Conservation (phyloP, 2,797 vertebrate species). For the Melanotaenia nigrans region DNA sequence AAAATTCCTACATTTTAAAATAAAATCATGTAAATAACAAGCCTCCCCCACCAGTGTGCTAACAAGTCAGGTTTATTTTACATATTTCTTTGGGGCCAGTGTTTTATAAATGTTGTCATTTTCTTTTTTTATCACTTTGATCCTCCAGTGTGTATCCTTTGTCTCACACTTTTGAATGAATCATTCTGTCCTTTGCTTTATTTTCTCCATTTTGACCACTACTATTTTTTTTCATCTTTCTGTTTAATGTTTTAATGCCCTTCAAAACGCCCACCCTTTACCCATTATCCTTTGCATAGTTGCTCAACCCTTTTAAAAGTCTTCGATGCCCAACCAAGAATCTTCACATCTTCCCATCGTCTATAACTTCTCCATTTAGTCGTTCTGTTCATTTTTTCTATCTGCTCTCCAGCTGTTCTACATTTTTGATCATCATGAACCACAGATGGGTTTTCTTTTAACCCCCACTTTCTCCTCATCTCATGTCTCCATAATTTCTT, state of each 20-base stretch:
- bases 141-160: not conserved
- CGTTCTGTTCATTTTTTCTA: slow-evolving; percentile 10
- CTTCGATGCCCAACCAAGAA: slow-evolving; percentile 44
- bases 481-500: slow-evolving; percentile 43
- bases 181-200: not conserved
- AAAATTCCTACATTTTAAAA: no score
- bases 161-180: not conserved
- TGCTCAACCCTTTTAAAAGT: slow-evolving; percentile 41
- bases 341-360: slow-evolving; percentile 3
- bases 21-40: not conserved
- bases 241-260: slow-evolving; percentile 14
- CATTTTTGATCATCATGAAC: slow-evolving; percentile 32
- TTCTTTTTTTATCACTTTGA: not conserved
- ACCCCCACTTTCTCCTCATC: slow-evolving; percentile 38
- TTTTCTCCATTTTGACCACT: slow-evolving; percentile 2
- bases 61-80: no score
- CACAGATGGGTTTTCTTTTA: slow-evolving; percentile 24
- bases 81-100: no score
- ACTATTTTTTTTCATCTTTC: slow-evolving; percentile 8
- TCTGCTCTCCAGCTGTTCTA: slow-evolving; percentile 21
- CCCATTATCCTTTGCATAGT: slow-evolving; percentile 19
- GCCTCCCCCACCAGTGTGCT: no score
- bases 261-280: slow-evolving; percentile 10
- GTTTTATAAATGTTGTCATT: not conserved
- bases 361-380: slow-evolving; percentile 9